A percentile compares a stretch with the other conserved stretches of the same genome.
Conservation (phyloP, 2,888 invertebrate genomes). For the Chamaedrilus cognettii region DNA sequence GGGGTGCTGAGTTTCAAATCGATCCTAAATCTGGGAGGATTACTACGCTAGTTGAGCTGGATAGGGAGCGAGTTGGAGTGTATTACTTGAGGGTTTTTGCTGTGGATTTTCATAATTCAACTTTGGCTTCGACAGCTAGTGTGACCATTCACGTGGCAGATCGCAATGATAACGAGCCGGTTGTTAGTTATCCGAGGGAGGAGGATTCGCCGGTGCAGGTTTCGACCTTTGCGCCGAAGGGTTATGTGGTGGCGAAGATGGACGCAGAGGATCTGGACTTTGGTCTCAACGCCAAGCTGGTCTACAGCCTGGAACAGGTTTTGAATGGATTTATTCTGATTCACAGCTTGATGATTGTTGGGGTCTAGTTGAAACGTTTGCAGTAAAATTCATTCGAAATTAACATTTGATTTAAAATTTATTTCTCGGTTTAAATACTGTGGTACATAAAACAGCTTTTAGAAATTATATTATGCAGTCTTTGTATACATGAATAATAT, state of each 20-base stretch:
- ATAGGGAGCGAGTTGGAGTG: constrained; percentile 27
- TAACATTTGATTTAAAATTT: too few relatives aligned
- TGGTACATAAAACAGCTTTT: too few relatives aligned
- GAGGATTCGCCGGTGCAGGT: constrained; percentile 28
- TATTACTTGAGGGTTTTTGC: constrained; percentile 24
- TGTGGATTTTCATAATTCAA: constrained; percentile 14
- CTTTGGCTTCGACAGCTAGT: constrained; percentile 18
- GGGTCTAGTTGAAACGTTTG: too few relatives aligned
- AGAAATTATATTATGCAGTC: too few relatives aligned
- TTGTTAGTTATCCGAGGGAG: constrained; percentile 26
- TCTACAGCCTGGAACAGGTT: too few relatives aligned
- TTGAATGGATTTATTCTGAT: too few relatives aligned
- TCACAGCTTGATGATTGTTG: too few relatives aligned
- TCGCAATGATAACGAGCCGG: constrained; percentile 35
- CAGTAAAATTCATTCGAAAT: too few relatives aligned
- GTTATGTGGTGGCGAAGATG: constrained; percentile 26
- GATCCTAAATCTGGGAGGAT: constrained; percentile 82
- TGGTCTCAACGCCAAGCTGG: constrained; percentile 29
- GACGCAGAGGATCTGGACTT: constrained; percentile 27
- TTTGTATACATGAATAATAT: too few relatives aligned
- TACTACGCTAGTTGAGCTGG: constrained; percentile 69
- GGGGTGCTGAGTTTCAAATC: constrained; percentile 60
- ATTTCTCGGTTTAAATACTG: too few relatives aligned
- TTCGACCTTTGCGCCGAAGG: constrained; percentile 20
- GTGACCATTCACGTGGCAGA: constrained; percentile 34